These are phyloP conservation scores for Nerophis ophidion DNA, from an alignment of 2,113 vertebrate species.

Conservation along the genomic window DNA sequence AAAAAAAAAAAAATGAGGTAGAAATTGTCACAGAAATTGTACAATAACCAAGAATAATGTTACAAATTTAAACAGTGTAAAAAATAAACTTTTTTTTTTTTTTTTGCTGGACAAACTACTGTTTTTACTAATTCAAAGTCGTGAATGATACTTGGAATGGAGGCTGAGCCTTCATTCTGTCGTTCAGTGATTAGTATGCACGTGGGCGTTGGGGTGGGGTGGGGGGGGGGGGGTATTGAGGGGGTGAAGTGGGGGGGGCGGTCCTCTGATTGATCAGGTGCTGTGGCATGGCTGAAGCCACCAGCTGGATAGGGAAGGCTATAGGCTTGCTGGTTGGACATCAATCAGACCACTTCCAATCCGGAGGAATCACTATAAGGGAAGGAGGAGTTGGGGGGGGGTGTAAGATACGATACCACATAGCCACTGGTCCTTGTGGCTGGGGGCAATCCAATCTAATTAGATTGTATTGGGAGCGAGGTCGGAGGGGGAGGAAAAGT, in stretches of 20 bases:
- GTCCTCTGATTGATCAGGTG: slow-evolving; percentile 58
- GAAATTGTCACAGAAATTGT: slow-evolving; percentile 96
- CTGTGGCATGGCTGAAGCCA: slow-evolving; percentile 63
- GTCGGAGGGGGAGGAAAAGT: no score
- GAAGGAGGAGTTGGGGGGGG: not conserved
- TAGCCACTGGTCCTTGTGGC: slow-evolving; percentile 55
- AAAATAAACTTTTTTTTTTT: slow-evolving; percentile 67
- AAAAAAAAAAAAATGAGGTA: slow-evolving; percentile 83
- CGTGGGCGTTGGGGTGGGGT: not conserved
- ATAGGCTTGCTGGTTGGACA: slow-evolving; percentile 59
- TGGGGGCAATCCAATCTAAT: slow-evolving; percentile 63
- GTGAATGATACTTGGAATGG: not conserved
- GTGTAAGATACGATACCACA: slow-evolving; percentile 46
- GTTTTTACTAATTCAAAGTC: not conserved
- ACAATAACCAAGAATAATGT: slow-evolving; percentile 76
- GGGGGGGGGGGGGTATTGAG: no score
- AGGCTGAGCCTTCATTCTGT: slow-evolving; percentile 31
- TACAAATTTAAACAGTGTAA: slow-evolving; percentile 69
- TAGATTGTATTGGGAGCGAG: slow-evolving; percentile 42
- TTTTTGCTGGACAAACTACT: slow-evolving; percentile 72
- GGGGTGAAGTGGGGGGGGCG: no score
- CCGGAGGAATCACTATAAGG: slow-evolving; percentile 45
- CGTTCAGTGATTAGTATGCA: slow-evolving; percentile 55
- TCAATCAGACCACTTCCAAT: slow-evolving; percentile 68
- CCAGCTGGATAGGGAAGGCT: slow-evolving; percentile 65